Conservation (phyloP, 2,888 invertebrate species). For the Mechanitis messenoides region DNA sequence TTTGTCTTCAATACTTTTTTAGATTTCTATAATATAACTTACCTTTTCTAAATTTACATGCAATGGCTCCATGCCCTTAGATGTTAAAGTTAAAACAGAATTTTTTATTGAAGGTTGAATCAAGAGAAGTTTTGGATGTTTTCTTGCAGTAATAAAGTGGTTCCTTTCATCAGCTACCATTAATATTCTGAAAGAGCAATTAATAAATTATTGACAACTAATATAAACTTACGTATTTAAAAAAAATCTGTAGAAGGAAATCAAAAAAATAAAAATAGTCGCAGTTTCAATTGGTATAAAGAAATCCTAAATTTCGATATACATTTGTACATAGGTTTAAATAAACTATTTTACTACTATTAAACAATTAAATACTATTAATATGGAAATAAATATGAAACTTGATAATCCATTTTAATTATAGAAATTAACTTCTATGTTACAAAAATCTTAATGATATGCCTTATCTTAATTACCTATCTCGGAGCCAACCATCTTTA, state of each 20-base stretch:
- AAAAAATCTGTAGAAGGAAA: too few species aligned
- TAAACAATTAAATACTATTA: too few species aligned
- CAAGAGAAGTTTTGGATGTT: constrained; percentile 72
- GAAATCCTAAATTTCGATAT: too few species aligned
- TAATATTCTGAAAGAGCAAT: constrained; percentile 56
- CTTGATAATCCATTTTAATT: too few species aligned
- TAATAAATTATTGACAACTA: not conserved
- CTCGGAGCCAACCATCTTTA: constrained; percentile 72
- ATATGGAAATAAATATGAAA: too few species aligned
- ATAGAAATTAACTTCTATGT: too few species aligned
- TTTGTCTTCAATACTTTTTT: too few species aligned
- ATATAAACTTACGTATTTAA: not conserved
- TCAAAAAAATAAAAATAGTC: too few species aligned
- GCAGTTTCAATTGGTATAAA: too few species aligned
- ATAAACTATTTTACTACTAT: too few species aligned
- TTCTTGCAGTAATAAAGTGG: constrained; percentile 76
- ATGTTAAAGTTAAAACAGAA: constrained; percentile 73
- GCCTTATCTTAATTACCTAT: constrained; percentile 49
- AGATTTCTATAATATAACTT: constrained; percentile 16
- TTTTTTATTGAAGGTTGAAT: constrained; percentile 67
- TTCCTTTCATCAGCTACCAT: constrained; percentile 76
- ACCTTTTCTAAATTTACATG: constrained; percentile 73
- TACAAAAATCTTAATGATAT: too few species aligned
- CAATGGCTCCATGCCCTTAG: constrained; percentile 74
- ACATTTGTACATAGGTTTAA: too few species aligned